These are phyloP conservation scores for Lerema accius DNA, from an alignment of 1,140 invertebrate genomes.

Conservation along the genomic window DNA sequence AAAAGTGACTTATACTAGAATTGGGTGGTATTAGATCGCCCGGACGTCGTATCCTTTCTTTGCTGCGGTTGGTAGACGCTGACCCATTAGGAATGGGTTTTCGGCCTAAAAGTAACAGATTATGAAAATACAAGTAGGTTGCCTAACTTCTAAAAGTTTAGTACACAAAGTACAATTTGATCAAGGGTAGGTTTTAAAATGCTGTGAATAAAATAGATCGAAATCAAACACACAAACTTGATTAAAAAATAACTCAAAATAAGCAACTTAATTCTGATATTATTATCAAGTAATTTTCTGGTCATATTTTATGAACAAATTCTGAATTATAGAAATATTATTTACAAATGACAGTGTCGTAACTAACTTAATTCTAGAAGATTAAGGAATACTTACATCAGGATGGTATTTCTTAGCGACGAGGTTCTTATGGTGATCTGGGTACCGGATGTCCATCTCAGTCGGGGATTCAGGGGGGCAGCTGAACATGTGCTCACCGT, in stretches of 20 bases:
- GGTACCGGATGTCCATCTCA: conserved; percentile 77
- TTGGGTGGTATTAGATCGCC: conserved; percentile 10
- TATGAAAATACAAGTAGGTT: conserved; percentile 6
- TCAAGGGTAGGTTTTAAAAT: no score
- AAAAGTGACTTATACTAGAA: conserved; percentile 15
- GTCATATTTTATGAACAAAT: no score
- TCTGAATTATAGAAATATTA: no score
- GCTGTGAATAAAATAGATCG: no score
- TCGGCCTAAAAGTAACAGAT: conserved; percentile 81
- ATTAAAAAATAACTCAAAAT: no score
- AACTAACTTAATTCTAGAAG: no score
- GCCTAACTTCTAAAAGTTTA: no score
- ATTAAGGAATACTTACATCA: conserved; percentile 72
- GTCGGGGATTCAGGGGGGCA: conserved; percentile 83
- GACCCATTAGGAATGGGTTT: conserved; percentile 91
- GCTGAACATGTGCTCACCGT: conserved; percentile 99
- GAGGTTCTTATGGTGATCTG: conserved; percentile 86
- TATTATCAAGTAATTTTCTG: no score
- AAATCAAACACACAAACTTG: no score
- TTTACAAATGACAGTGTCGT: no score
- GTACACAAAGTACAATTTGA: no score
- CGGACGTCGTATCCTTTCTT: conserved; percentile 92
- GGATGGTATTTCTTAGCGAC: conserved; percentile 92
- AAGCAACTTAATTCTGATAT: no score
- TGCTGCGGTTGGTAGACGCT: conserved; percentile 92